A percentile compares a stretch with the other conserved stretches of the same genome.
Evolutionary conservation across 2,888 invertebrate species (phyloP).

Genomic region (Dryobota labecula): DNA sequence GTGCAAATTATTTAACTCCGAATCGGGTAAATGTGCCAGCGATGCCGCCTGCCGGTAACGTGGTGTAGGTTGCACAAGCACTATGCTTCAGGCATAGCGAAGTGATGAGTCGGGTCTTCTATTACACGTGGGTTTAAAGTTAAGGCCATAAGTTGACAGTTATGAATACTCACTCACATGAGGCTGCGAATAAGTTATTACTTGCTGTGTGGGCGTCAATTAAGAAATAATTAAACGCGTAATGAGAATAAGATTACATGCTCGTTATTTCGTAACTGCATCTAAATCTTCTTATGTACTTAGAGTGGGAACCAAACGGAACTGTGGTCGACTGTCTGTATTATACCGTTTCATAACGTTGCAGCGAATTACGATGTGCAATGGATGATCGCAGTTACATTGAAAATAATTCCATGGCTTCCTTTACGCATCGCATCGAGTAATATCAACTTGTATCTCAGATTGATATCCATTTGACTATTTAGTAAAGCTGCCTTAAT

Average conservation of each 20-base stretch:
- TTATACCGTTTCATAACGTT: constrained; percentile 75
- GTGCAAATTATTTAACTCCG: constrained; percentile 83
- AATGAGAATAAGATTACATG: constrained; percentile 57
- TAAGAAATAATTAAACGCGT: constrained; percentile 69
- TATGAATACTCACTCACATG: constrained; percentile 79
- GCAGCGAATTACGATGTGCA: constrained; percentile 73
- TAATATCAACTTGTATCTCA: constrained; percentile 33
- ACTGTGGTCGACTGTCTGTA: constrained; percentile 66
- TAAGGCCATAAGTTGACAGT: constrained; percentile 85
- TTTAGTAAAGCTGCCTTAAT: not conserved
- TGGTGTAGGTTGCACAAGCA: constrained; percentile 82
- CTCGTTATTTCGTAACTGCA: constrained; percentile 62
- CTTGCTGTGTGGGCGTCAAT: constrained; percentile 67
- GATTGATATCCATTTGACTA: constrained; percentile 31
- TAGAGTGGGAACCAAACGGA: constrained; percentile 58
- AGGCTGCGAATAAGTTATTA: constrained; percentile 78
- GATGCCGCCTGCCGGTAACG: constrained; percentile 67
- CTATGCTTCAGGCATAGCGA: constrained; percentile 80
- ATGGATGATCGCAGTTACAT: constrained; percentile 74
- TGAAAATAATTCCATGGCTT: constrained; percentile 74
- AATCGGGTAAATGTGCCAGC: constrained; percentile 86
- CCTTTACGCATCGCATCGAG: constrained; percentile 54
- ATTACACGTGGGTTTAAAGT: constrained; percentile 83
- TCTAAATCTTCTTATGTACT: constrained; percentile 63
- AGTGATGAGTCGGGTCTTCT: constrained; percentile 81